Percentiles rank a stretch among this genome's conserved stretches.
These are phyloP conservation scores for Eupithecia subumbrata DNA, from an alignment of 2,888 invertebrate genomes.

Conservation along the genomic window DNA sequence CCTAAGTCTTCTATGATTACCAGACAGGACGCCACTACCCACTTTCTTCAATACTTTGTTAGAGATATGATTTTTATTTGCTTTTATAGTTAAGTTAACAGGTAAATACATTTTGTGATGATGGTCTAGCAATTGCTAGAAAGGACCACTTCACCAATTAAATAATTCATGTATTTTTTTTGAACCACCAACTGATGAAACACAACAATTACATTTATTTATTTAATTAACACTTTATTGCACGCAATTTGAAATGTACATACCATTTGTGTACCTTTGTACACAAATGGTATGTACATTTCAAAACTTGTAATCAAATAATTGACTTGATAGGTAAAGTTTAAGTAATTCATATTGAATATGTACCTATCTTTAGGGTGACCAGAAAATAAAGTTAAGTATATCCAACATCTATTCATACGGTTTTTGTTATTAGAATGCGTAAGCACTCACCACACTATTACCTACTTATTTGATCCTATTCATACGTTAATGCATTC, in stretches of 20 bases:
- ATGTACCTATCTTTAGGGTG: not conserved
- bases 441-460: too few relatives aligned
- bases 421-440: too few relatives aligned
- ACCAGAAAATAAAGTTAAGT: too few relatives aligned
- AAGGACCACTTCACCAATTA: not conserved
- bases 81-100: too few relatives aligned
- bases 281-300: too few relatives aligned
- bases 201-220: not conserved
- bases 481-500: too few relatives aligned
- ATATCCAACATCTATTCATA: not conserved
- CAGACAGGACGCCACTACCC: not conserved
- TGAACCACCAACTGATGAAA: not conserved
- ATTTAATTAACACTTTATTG: not conserved
- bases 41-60: not conserved
- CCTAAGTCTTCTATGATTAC: not conserved
- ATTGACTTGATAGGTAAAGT: not conserved
- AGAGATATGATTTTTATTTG: too few relatives aligned
- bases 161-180: not conserved
- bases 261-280: too few relatives aligned
- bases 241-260: not conserved
- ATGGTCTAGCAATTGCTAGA: not conserved
- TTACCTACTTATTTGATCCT: too few relatives aligned
- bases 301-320: not conserved
- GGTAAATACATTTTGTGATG: too few relatives aligned
- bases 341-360: not conserved